Conservation (phyloP, 1,140 invertebrate genomes). For the Drosophila orosa region DNA sequence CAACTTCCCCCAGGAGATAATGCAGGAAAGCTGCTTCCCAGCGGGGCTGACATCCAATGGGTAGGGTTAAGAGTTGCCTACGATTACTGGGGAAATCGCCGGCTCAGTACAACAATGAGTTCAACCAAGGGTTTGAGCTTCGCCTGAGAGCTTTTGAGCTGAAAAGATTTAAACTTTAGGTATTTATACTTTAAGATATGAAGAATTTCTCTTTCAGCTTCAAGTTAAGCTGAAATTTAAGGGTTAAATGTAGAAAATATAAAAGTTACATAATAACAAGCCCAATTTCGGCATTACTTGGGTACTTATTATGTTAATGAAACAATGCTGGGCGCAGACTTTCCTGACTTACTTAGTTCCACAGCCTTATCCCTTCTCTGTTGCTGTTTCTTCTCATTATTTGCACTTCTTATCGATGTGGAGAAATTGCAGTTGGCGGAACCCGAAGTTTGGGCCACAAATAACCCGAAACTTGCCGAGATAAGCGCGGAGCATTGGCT, state of each 20-base stretch:
- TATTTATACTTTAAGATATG: neutral
- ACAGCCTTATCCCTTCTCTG: too few relatives aligned
- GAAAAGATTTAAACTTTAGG: slow-evolving; percentile 10
- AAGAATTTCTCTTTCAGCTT: neutral
- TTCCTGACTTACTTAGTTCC: neutral
- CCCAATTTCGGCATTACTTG: neutral
- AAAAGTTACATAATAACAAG: neutral
- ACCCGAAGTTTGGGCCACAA: slow-evolving; percentile 50
- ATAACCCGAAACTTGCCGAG: slow-evolving; percentile 59
- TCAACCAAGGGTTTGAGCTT: neutral
- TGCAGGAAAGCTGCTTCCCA: slow-evolving; percentile 53
- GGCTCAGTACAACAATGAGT: slow-evolving; percentile 20
- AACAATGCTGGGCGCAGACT: neutral
- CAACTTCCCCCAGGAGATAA: slow-evolving; percentile 42
- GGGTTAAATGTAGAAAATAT: neutral
- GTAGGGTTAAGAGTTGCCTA: slow-evolving; percentile 25
- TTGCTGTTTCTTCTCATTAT: slow-evolving; percentile 18
- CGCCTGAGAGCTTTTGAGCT: neutral
- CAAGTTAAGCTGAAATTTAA: neutral
- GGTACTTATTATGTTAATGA: slow-evolving; percentile 2
- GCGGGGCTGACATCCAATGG: neutral
- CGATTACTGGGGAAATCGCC: neutral
- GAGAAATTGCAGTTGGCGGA: slow-evolving; percentile 30
- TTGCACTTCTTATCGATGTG: slow-evolving; percentile 40
- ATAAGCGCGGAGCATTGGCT: slow-evolving; percentile 54